A percentile compares a stretch with the other conserved stretches of the same genome.
Conservation (phyloP, 2,888 invertebrate species). For the Drosophila antonietae region DNA sequence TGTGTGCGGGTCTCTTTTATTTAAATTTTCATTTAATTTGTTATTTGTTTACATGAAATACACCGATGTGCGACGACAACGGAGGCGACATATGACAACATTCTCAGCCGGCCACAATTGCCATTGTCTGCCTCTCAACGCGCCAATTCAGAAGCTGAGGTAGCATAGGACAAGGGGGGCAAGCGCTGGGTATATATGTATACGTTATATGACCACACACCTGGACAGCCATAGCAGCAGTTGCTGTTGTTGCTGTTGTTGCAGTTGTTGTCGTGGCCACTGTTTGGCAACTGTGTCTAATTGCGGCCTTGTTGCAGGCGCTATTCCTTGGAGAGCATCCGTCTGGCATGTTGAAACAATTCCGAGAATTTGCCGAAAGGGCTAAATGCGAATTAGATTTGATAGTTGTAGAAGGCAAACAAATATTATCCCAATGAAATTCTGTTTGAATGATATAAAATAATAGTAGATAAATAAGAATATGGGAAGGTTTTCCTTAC, state of each 20-base stretch:
- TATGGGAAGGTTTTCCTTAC: no score
- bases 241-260: constrained; percentile 13
- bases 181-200: not conserved
- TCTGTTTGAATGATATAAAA: not conserved
- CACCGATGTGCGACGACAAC: constrained; percentile 71
- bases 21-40: constrained; percentile 82
- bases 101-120: constrained; percentile 78
- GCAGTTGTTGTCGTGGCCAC: constrained; percentile 35
- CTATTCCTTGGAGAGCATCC: constrained; percentile 33
- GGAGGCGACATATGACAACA: constrained; percentile 78
- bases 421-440: not conserved
- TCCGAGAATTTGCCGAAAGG: constrained; percentile 31
- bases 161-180: not conserved
- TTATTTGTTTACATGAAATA: constrained; percentile 81
- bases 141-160: constrained; percentile 23
- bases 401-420: not conserved
- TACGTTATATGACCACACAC: constrained; percentile 55
- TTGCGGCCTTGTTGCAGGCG: constrained; percentile 47
- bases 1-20: constrained; percentile 61
- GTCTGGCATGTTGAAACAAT: constrained; percentile 4
- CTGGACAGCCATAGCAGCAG: constrained; percentile 36
- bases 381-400: constrained; percentile 5
- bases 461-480: not conserved
- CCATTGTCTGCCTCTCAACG: constrained; percentile 72
- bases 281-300: constrained; percentile 71